Conservation (phyloP, 2,888 invertebrate genomes). For the Branchellion lobata region DNA sequence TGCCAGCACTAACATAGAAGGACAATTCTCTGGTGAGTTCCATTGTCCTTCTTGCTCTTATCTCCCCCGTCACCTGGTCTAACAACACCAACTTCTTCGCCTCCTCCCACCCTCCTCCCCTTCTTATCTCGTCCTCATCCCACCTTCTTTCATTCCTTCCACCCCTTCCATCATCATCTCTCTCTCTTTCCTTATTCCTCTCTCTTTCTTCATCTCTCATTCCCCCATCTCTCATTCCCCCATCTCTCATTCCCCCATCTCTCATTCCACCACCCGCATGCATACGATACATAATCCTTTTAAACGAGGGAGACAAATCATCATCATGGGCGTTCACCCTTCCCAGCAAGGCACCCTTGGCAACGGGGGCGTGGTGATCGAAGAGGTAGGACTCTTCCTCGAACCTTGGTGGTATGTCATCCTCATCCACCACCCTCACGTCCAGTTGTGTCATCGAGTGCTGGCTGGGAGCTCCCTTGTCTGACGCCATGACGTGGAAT, state of each 20-base stretch:
- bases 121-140: background rate
- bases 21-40: background rate
- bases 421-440: slow-evolving; percentile 26
- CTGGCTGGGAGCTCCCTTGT: slow-evolving; percentile 16
- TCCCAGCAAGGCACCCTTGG: background rate
- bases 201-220: too few relatives aligned
- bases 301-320: slow-evolving; percentile 20
- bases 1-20: slow-evolving; percentile 17
- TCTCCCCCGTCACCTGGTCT: slow-evolving; percentile 1
- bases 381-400: slow-evolving; percentile 26
- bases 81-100: background rate
- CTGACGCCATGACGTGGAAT: slow-evolving; percentile 10
- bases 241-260: background rate
- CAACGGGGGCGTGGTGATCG: background rate
- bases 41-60: background rate
- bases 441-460: background rate
- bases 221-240: too few relatives aligned
- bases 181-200: background rate
- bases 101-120: too few relatives aligned
- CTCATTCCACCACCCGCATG: background rate
- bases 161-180: background rate
- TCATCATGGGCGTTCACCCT: slow-evolving; percentile 20
- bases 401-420: slow-evolving; percentile 28
- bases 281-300: background rate
- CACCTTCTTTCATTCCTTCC: background rate